Evolutionary conservation across 2,113 vertebrate genomes (phyloP), one percentile per base, ranked within the genome.

Genomic region (Pipra filicauda): DNA sequence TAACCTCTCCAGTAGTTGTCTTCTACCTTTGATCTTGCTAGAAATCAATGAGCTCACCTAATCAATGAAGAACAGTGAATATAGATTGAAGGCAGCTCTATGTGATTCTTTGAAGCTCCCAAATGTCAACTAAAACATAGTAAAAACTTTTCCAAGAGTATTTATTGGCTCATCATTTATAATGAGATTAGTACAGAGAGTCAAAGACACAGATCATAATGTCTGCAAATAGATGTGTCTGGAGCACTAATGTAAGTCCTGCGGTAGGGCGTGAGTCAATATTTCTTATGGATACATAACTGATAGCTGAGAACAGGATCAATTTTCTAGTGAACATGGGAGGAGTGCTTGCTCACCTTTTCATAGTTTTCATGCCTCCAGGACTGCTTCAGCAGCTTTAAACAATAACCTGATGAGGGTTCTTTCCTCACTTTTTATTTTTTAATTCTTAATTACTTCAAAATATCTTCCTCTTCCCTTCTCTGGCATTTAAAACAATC

Each of bases 11-110:
- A 91, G 31, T 44, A 90, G 57, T 74, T 76, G 39, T 41, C 70
- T 93, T 70, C 61, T 89, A 49, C 74, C 89, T 93, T 97, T 97
- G 92, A 97, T 97, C 95, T 96, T 94, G 74, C 79, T 79, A 41
- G 78, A 51, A 66, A 91, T 83, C 82, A 37, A 52, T 72, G 35
- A 77, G 37, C 93, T 88, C 73, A 69, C 48, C 65, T 91, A 94
- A 96, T 97, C 97, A 96, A 97, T 96, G 93, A 88, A 88, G 95
- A 96, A 81, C 88, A 85, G 65, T 82, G 85, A 85, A 46, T 95
- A 95, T 79, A 95, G 88, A 91, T 94, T 88, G 89, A 81, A 89
- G 69, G 57, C 57, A 74, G 91, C 94, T 93, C 51, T 92, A 11
- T 89, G 76, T 59, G 92, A 85, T 80, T 96, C 96, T 96, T 95